A percentile compares a stretch with the other conserved stretches of the same genome.
phyloP scores from a whole-genome alignment of 2,888 invertebrate genomes.

The Lamellibrachia satsuma region DNA sequence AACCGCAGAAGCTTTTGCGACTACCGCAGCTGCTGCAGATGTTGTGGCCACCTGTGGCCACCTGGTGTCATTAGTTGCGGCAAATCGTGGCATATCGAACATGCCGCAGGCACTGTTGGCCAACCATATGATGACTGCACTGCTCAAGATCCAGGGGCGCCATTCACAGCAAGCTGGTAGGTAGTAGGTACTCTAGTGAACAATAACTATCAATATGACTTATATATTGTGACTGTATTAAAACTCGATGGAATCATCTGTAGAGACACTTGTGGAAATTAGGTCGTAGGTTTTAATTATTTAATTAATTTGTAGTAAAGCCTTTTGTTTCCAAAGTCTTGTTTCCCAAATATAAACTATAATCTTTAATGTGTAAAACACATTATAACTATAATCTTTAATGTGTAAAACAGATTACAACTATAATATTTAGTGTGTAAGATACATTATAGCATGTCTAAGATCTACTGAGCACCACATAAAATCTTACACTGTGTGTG shows the following conservation, averaged over 20 bases:
- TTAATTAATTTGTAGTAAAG: not conserved
- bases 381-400: not conserved
- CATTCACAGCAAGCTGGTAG: not conserved
- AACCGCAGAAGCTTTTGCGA: conserved; percentile 49
- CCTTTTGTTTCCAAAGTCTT: not conserved
- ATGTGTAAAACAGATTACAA: not conserved
- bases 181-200: not conserved
- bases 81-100: conserved; percentile 54
- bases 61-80: conserved; percentile 57
- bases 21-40: conserved; percentile 46
- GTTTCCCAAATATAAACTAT: not conserved
- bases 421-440: not conserved
- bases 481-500: not conserved
- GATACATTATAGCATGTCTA: not conserved
- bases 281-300: too few species aligned
- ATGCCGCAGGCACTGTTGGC: conserved; percentile 57
- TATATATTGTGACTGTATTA: not conserved
- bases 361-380: not conserved
- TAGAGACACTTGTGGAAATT: not conserved
- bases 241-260: not conserved
- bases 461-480: not conserved
- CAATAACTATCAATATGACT: not conserved
- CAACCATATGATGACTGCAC: conserved; percentile 55
- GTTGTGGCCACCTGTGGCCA: conserved; percentile 52
- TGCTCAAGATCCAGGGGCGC: conserved; percentile 44